phyloP scores from a whole-genome alignment of 2,888 invertebrate species.

The Lasioglossum pauxillum region DNA sequence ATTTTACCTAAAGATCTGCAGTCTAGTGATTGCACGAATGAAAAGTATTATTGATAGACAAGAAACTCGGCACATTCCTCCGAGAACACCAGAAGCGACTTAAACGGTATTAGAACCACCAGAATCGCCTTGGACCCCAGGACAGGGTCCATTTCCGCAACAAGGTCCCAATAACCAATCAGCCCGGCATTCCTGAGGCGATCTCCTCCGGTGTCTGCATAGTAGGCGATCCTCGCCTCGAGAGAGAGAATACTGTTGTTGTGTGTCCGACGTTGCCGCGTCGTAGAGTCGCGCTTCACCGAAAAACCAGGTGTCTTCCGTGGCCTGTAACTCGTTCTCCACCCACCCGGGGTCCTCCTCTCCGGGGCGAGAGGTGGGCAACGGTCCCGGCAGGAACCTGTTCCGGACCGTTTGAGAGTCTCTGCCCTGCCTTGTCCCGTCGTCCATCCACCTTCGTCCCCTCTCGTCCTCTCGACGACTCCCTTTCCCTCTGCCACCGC shows the following conservation, averaged over 20 bases:
- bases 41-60: neutral
- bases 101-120: neutral
- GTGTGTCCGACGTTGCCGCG: constrained; percentile 74
- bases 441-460: constrained; percentile 61
- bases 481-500: constrained; percentile 64
- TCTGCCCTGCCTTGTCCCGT: constrained; percentile 72
- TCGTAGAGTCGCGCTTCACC: constrained; percentile 63
- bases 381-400: constrained; percentile 77
- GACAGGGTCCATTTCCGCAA: neutral
- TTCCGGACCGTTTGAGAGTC: constrained; percentile 80
- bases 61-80: neutral
- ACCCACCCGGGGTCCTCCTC: constrained; percentile 70
- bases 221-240: constrained; percentile 11
- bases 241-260: constrained; percentile 12
- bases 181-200: constrained; percentile 7
- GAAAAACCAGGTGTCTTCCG: constrained; percentile 79
- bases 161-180: constrained; percentile 10
- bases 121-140: neutral
- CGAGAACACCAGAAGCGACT: neutral
- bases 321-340: constrained; percentile 79
- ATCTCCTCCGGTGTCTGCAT: constrained; percentile 5
- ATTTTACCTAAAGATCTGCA: no score
- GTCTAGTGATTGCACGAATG: neutral
- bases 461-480: constrained; percentile 39
- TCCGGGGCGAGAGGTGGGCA: constrained; percentile 72